Conservation (phyloP, 2,888 invertebrate genomes). For the Diaphora mendica region DNA sequence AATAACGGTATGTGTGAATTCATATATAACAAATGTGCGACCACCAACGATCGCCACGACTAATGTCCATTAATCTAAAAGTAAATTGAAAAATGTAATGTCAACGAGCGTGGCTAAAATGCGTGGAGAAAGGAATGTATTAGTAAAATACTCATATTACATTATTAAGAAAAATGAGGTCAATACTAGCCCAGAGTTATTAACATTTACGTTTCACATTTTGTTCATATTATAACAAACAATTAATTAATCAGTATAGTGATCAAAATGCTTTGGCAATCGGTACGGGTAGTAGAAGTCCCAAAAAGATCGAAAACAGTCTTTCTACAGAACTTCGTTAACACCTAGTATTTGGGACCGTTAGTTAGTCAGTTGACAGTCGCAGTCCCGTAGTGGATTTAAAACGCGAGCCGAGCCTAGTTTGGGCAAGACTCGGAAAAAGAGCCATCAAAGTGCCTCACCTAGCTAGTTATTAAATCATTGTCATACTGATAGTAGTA, state of each 20-base stretch:
- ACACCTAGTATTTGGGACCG: too few species aligned
- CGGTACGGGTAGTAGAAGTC: too few species aligned
- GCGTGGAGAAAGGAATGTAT: conserved; percentile 56
- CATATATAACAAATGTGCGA: conserved; percentile 32
- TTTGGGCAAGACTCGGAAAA: too few species aligned
- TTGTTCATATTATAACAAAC: background rate
- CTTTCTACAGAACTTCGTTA: too few species aligned
- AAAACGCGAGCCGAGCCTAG: too few species aligned
- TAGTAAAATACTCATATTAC: conserved; percentile 44
- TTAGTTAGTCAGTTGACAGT: too few species aligned
- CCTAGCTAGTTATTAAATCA: background rate
- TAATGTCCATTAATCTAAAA: conserved; percentile 38
- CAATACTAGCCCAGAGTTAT: conserved; percentile 32
- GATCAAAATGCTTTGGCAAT: too few species aligned
- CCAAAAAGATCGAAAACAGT: too few species aligned
- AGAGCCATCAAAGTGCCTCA: background rate
- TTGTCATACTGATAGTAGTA: background rate
- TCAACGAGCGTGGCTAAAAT: conserved; percentile 58
- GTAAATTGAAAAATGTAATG: conserved; percentile 54
- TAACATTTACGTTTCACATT: background rate
- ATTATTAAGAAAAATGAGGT: conserved; percentile 48
- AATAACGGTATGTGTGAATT: background rate
- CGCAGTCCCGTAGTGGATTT: too few species aligned
- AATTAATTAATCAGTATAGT: background rate
- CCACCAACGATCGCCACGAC: conserved; percentile 57